A percentile compares a stretch with the other conserved stretches of the same genome.
Conservation (phyloP, 2,113 vertebrate species). For the Cacatua alba region DNA sequence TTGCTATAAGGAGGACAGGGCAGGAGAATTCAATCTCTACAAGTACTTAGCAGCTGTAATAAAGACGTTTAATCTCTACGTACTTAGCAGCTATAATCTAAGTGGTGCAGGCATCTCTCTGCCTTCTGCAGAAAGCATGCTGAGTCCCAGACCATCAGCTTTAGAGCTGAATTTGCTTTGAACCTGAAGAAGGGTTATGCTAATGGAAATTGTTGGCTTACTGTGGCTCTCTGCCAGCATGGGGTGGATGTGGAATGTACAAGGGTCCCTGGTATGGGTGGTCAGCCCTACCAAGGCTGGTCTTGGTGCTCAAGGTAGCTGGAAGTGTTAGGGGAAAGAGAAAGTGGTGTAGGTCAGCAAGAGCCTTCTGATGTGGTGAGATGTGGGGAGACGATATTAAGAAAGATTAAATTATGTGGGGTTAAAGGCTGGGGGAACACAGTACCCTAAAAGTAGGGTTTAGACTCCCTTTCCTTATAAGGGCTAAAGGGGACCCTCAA, state of each 20-base stretch:
- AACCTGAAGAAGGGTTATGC: neutral
- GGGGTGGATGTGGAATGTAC: neutral
- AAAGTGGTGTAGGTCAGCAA: neutral
- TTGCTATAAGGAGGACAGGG: neutral
- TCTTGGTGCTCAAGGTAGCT: neutral
- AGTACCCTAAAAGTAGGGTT: neutral
- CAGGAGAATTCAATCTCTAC: neutral
- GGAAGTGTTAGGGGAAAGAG: neutral
- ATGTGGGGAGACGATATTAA: neutral
- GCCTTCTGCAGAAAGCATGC: fast-evolving
- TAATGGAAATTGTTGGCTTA: neutral
- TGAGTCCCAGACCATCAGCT: neutral
- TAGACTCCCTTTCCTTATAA: neutral
- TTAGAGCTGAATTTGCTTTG: neutral
- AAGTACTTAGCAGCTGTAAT: neutral
- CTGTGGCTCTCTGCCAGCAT: neutral
- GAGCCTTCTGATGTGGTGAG: neutral
- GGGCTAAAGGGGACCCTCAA: neutral
- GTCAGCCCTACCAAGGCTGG: neutral
- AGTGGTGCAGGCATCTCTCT: neutral
- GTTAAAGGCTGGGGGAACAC: neutral
- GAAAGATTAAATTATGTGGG: neutral
- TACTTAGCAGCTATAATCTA: neutral
- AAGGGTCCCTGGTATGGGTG: neutral
- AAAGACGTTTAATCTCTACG: neutral